Conservation (phyloP, 2,113 vertebrate species). For the Shinisaurus crocodilurus region DNA sequence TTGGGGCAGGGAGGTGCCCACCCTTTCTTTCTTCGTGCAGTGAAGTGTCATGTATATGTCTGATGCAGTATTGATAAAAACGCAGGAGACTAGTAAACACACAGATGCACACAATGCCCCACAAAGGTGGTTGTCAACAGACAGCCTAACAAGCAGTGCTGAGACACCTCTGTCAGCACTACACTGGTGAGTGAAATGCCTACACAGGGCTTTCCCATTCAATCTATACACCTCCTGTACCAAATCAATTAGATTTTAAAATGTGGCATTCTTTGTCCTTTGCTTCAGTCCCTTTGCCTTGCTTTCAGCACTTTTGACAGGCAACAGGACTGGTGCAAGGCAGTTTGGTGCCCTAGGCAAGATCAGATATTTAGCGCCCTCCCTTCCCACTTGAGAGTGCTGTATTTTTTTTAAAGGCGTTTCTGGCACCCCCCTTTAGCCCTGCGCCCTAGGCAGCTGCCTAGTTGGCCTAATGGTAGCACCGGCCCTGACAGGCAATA, state of each 20-base stretch:
- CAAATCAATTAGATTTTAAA: constrained; percentile 4
- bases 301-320: neutral
- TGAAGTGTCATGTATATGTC: neutral
- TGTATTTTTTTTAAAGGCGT: too few species aligned
- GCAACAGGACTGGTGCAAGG: too few species aligned
- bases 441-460: too few species aligned
- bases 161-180: neutral
- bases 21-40: neutral
- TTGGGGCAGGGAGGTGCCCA: neutral
- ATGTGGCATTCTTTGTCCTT: neutral
- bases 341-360: too few species aligned
- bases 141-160: neutral
- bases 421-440: too few species aligned
- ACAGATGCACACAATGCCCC: neutral
- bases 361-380: too few species aligned
- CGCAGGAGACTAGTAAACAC: neutral
- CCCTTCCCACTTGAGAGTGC: too few species aligned
- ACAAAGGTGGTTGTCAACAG: neutral
- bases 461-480: too few species aligned
- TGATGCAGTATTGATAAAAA: neutral
- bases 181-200: neutral
- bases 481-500: neutral
- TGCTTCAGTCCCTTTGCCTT: neutral
- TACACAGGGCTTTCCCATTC: neutral
- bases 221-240: neutral